These are phyloP conservation scores for Chondrosia reniformis DNA, from an alignment of 37 sponge, comb jelly and placozoan genomes.

Conservation along the genomic window DNA sequence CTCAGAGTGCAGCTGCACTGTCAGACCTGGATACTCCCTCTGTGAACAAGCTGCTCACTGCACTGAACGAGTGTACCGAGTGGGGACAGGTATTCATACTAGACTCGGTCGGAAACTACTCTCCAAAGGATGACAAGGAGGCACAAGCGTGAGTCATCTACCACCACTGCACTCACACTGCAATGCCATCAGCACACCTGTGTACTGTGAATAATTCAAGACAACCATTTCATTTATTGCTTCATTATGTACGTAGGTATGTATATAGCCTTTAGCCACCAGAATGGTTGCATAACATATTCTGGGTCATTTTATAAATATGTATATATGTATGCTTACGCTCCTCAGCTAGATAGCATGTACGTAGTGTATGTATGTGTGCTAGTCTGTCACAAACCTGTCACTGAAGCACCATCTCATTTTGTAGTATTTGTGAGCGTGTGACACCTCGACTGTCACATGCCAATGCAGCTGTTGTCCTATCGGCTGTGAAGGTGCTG, in stretches of 20 bases:
- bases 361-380: neutral
- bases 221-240: too few species aligned
- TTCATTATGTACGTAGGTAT: too few species aligned
- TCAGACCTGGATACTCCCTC: constrained; percentile 84
- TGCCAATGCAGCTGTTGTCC: constrained; percentile 98
- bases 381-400: neutral
- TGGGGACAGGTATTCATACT: constrained; percentile 99
- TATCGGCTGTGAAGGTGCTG: constrained; percentile 95
- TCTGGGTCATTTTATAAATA: too few species aligned
- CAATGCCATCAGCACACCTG: too few species aligned
- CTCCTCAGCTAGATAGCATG: too few species aligned
- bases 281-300: too few species aligned
- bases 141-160: constrained; percentile 83
- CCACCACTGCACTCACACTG: too few species aligned
- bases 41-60: constrained; percentile 97
- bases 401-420: too few species aligned
- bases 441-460: constrained; percentile 96
- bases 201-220: too few species aligned
- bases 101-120: constrained; percentile 81
- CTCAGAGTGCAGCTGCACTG: constrained; percentile 74
- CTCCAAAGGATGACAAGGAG: constrained; percentile 80
- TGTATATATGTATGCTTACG: too few species aligned
- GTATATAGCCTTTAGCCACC: too few species aligned
- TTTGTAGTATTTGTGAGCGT: constrained; percentile 84
- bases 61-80: constrained; percentile 99